These are phyloP conservation scores for Corythaeola cristata DNA, from an alignment of 2,113 vertebrate species.

Conservation along the genomic window DNA sequence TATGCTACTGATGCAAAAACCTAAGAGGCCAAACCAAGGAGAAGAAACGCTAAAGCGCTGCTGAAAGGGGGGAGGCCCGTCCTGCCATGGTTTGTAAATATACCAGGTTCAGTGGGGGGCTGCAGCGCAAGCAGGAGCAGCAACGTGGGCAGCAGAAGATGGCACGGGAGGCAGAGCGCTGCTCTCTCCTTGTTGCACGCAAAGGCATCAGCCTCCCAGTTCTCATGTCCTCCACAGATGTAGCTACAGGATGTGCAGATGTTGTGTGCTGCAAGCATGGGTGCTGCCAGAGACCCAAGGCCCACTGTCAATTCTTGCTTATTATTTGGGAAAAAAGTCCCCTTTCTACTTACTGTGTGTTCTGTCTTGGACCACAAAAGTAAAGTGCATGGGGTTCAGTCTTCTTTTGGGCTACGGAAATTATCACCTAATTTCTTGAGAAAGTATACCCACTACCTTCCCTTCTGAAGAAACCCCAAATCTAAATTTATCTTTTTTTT, in stretches of 20 bases:
- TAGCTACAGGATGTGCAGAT: neutral
- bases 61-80: neutral
- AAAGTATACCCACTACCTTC: neutral
- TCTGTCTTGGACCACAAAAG: neutral
- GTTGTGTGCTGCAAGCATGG: neutral
- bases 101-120: neutral
- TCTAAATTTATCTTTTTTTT: neutral
- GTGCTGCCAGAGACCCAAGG: neutral
- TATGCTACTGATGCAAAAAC: neutral
- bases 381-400: neutral
- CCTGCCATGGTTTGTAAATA: neutral
- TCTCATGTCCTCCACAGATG: neutral
- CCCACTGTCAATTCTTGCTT: neutral
- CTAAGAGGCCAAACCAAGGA: neutral
- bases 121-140: neutral
- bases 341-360: neutral
- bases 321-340: neutral
- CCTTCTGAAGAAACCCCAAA: neutral
- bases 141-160: neutral
- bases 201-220: neutral
- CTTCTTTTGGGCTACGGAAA: neutral
- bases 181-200: neutral
- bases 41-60: neutral
- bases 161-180: accelerated
- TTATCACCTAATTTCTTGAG: neutral